Conservation (phyloP, 2,797 vertebrate species). For the Pampus argenteus region DNA sequence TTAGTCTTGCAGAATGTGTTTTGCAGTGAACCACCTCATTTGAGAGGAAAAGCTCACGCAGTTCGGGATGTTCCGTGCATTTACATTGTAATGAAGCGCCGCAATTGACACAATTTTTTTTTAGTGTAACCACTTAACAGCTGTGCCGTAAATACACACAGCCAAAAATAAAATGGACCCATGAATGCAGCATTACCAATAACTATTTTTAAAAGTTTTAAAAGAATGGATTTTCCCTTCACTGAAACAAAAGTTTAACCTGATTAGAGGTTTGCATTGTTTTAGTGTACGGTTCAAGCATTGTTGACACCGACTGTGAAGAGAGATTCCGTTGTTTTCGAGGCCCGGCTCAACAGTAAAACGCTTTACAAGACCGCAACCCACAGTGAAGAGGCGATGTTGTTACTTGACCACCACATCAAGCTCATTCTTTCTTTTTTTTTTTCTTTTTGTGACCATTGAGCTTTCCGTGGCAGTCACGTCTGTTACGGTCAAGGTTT, state of each 20-base stretch:
- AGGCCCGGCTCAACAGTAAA: constrained; percentile 55
- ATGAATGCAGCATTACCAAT: constrained; percentile 27
- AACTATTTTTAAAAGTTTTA: constrained; percentile 47
- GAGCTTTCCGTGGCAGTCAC: constrained; percentile 60
- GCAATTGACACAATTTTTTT: constrained; percentile 19
- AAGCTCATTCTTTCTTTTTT: constrained; percentile 54
- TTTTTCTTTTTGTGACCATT: constrained; percentile 32
- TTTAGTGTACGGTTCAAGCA: constrained; percentile 52
- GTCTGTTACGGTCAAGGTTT: constrained; percentile 47
- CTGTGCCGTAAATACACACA: constrained; percentile 33
- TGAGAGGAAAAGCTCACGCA: constrained; percentile 9
- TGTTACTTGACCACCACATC: constrained; percentile 70
- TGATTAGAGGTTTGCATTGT: constrained; percentile 56
- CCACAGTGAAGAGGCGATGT: constrained; percentile 58
- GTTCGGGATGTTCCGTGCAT: constrained; percentile 33
- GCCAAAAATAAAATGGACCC: constrained; percentile 38
- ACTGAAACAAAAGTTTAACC: constrained; percentile 54
- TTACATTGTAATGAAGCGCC: constrained; percentile 29
- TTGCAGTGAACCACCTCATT: not conserved
- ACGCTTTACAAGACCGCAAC: constrained; percentile 61
- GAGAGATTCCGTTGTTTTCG: constrained; percentile 70
- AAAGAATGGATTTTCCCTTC: constrained; percentile 38
- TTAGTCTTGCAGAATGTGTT: constrained; percentile 7
- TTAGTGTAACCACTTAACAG: constrained; percentile 36
- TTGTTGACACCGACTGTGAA: constrained; percentile 46